phyloP scores from a whole-genome alignment of 2,797 vertebrate genomes.

The Novumbra hubbsi region DNA sequence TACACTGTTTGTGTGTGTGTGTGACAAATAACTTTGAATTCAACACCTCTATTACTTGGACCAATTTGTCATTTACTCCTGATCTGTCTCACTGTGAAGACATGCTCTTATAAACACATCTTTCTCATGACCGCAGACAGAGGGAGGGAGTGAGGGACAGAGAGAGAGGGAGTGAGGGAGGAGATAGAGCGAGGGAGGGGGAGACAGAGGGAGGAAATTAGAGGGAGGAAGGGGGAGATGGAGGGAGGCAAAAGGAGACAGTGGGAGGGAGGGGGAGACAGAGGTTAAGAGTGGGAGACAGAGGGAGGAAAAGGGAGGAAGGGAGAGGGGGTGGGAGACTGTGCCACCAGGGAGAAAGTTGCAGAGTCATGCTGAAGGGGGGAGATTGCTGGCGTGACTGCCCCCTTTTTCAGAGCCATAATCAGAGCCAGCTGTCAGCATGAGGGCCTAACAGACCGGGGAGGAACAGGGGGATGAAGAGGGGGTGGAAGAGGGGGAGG shows the following conservation, averaged over 20 bases:
- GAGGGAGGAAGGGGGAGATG: constrained; percentile 19
- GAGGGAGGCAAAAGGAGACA: background rate
- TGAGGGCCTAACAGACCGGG: constrained; percentile 58
- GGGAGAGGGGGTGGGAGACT: constrained; percentile 11
- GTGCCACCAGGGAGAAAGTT: constrained; percentile 69
- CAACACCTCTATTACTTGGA: constrained; percentile 25
- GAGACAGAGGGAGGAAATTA: background rate
- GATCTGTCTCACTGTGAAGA: constrained; percentile 30
- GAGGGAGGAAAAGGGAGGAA: constrained; percentile 13
- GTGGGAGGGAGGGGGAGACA: constrained; percentile 27
- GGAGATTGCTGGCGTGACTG: constrained; percentile 75
- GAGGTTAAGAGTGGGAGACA: constrained; percentile 37
- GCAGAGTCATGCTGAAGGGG: constrained; percentile 75
- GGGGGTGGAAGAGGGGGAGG: constrained; percentile 1
- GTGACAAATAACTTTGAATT: no score
- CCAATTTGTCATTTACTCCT: constrained; percentile 11
- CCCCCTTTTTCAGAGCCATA: constrained; percentile 80
- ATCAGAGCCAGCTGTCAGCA: constrained; percentile 84
- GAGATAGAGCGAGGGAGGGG: background rate
- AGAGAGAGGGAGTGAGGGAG: constrained; percentile 28
- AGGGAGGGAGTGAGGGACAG: background rate
- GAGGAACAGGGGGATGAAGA: constrained; percentile 16
- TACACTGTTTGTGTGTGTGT: no score
- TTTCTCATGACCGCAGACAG: background rate
- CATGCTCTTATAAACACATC: constrained; percentile 37